Evolutionary conservation across 2,888 invertebrate genomes (phyloP), one percentile per base, ranked within the genome.

Genomic region (Caenorhabditis plicata): DNA sequence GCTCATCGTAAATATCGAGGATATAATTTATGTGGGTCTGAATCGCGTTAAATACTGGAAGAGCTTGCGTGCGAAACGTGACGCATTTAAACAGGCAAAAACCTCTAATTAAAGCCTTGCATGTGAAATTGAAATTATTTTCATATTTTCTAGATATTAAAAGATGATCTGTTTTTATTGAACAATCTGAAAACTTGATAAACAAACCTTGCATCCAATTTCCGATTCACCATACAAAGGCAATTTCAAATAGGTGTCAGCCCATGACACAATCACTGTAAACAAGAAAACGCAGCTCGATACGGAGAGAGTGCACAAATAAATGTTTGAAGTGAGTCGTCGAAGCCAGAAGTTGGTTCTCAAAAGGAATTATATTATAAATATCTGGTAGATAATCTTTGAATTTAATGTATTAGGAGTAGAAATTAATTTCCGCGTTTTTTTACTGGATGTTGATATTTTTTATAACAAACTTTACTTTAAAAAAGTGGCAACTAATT

Each of bases 301-400:
- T 5, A 77, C 47, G 17, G 79, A 79, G 35, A 80, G 57, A 3
- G 75, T 71, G 55, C 73, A 75, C 17, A 80, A 62, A 55, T 80
- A 80, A 39, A 74, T 65, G 60, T 79, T 79, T 3, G 80, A 80
- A 13, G 80, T 80, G 4, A 80, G 65, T 13, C 75, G 60, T 25
- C 67, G 64, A 47, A 80, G 58, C 78, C 77, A 77, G 58, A 77
- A 79, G 51, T 80, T 80, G 7, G 77, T 80, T 50, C 77, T 78
- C 45, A 40, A 75, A 60, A 25, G 19, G 20, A 31, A 15, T 26
- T 25, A 26, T 19, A 38, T 8, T n/a, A n/a, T n/a, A n/a, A n/a
- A n/a, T n/a, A n/a, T n/a, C n/a, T n/a, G n/a, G n/a, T 8, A 9
- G 29, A 9, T 29, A 8, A 11, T 29, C 8, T 29, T 29, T 29